phyloP scores from a whole-genome alignment of 2,888 invertebrate species.

The Amphipoea oculea region DNA sequence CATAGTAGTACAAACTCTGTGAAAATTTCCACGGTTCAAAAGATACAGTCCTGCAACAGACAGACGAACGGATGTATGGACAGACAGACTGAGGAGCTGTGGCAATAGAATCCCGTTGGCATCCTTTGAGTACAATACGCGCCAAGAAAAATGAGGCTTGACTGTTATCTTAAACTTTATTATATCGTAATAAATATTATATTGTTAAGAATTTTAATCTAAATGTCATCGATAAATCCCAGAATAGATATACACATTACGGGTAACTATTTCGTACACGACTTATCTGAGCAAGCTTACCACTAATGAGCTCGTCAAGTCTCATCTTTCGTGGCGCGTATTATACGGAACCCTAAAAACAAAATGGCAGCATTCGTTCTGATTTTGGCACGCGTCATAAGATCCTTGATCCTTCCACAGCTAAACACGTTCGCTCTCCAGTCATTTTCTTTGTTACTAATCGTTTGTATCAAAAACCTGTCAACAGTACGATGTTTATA shows the following conservation, averaged over 20 bases:
- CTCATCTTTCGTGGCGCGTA: too few relatives aligned
- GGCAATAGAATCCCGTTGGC: background rate
- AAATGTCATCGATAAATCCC: too few relatives aligned
- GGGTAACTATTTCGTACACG: too few relatives aligned
- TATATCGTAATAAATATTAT: too few relatives aligned
- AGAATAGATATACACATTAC: too few relatives aligned
- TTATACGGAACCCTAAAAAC: background rate
- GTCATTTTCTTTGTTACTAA: background rate
- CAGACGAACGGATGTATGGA: background rate
- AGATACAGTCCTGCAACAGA: background rate
- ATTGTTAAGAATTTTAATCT: too few relatives aligned
- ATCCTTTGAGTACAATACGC: background rate
- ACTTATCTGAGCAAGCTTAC: too few relatives aligned
- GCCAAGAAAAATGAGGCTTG: too few relatives aligned
- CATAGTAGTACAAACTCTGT: background rate
- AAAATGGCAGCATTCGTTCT: background rate
- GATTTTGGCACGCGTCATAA: background rate
- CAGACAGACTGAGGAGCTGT: too few relatives aligned
- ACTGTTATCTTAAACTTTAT: too few relatives aligned
- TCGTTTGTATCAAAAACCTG: background rate
- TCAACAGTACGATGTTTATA: constrained; percentile 23
- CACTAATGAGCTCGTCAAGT: too few relatives aligned
- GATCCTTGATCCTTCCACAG: background rate
- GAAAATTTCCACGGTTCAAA: background rate
- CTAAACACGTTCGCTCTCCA: background rate